Evolutionary conservation across 2,797 vertebrate genomes (phyloP).

Genomic region (Eulemur coronatus): DNA sequence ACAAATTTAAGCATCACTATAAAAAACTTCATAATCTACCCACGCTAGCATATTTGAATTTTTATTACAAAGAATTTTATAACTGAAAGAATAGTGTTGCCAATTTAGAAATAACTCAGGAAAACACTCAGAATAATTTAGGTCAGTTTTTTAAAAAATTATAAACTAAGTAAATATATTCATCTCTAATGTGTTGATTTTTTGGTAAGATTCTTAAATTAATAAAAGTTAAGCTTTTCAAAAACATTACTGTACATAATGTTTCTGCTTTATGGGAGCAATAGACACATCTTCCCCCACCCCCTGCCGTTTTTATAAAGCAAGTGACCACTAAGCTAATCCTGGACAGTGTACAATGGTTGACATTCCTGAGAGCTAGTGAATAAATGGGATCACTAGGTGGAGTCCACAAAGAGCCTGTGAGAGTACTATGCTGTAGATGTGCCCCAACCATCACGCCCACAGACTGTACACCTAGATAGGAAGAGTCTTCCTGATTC

Average conservation of each 20-base stretch:
- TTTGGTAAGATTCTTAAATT: constrained; percentile 33
- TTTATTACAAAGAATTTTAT: constrained; percentile 30
- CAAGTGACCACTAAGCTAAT: background rate
- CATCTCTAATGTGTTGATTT: background rate
- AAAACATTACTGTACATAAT: background rate
- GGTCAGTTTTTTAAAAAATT: background rate
- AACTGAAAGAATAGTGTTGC: background rate
- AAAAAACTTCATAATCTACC: background rate
- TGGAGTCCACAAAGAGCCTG: background rate
- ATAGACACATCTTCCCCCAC: background rate
- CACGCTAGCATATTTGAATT: background rate
- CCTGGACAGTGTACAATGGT: background rate
- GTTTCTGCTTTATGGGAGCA: background rate
- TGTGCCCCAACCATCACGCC: background rate
- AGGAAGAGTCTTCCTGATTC: background rate
- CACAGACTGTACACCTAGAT: background rate
- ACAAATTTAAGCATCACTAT: background rate
- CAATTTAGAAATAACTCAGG: background rate
- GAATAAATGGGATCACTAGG: background rate
- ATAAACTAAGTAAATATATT: background rate
- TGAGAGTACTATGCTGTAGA: background rate
- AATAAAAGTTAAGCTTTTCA: background rate
- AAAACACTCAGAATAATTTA: constrained; percentile 17
- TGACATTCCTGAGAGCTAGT: background rate
- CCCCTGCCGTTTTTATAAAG: background rate